A percentile compares a stretch with the other conserved stretches of the same genome.
These are phyloP conservation scores for Agrotis clavis DNA, from an alignment of 2,888 invertebrate species.

Conservation along the genomic window DNA sequence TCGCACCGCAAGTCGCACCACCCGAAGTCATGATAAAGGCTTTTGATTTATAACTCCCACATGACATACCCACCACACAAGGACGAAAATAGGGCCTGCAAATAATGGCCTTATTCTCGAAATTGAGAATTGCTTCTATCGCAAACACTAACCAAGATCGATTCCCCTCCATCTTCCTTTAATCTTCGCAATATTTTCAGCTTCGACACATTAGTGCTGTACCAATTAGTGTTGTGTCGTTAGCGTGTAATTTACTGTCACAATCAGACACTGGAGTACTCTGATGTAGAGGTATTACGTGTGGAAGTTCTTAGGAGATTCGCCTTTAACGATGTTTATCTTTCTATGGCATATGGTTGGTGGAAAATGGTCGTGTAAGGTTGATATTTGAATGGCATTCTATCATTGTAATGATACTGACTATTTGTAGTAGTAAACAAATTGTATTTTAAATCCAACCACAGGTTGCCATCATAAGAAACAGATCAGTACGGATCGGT, in stretches of 20 bases:
- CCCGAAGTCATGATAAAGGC: not conserved
- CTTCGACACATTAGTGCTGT: constrained; percentile 79
- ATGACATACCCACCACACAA: not conserved
- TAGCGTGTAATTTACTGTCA: constrained; percentile 87
- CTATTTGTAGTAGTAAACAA: not conserved
- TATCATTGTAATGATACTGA: not conserved
- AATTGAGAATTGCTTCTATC: constrained; percentile 36
- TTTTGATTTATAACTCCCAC: constrained; percentile 11
- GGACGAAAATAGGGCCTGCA: constrained; percentile 18
- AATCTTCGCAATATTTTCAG: constrained; percentile 78
- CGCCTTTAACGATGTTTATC: not conserved
- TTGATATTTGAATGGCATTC: not conserved
- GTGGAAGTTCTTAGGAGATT: constrained; percentile 33
- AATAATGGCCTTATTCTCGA: constrained; percentile 27
- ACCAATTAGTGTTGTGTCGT: constrained; percentile 86
- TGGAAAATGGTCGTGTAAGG: not conserved
- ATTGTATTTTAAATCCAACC: not conserved
- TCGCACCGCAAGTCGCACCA: not conserved
- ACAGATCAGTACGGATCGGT: too few species aligned
- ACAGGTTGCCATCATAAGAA: too few species aligned
- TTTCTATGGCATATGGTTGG: not conserved
- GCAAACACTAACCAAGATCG: constrained; percentile 52
- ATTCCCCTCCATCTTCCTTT: constrained; percentile 52
- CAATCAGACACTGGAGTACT: constrained; percentile 78
- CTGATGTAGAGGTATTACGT: constrained; percentile 67